Conservation (phyloP, 2,888 invertebrate species). For the Boloria euphrosyne region DNA sequence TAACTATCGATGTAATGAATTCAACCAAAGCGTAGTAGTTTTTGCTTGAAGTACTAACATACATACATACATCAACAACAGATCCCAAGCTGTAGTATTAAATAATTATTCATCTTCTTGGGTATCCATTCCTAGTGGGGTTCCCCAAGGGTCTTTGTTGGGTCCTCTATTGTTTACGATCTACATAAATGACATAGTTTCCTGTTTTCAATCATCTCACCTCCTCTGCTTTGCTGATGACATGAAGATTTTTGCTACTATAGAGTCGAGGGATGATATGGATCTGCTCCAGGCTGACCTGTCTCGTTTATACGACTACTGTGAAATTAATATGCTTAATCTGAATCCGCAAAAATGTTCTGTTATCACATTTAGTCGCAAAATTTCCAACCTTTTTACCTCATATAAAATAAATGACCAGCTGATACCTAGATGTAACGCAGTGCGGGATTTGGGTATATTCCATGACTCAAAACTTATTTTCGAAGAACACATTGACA, state of each 20-base stretch:
- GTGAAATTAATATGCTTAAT: conserved; percentile 27
- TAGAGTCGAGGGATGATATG: conserved; percentile 3
- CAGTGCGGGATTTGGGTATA: background rate
- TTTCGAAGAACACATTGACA: background rate
- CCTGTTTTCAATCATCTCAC: conserved; percentile 18
- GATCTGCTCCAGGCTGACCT: conserved; percentile 24
- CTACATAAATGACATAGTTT: conserved; percentile 11
- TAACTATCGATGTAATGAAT: too few species aligned
- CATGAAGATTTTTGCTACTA: conserved; percentile 25
- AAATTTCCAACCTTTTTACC: too few species aligned
- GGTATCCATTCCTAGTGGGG: conserved; percentile 7
- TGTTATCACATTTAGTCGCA: background rate
- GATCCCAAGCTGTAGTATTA: too few species aligned
- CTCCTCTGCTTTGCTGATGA: conserved; percentile 28
- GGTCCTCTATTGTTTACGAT: conserved; percentile 13
- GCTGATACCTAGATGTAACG: too few species aligned
- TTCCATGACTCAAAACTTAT: background rate
- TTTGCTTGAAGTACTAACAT: too few species aligned
- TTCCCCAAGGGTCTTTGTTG: conserved; percentile 11
- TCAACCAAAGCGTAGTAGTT: too few species aligned
- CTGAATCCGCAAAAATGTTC: conserved; percentile 34
- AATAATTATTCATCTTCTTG: too few species aligned
- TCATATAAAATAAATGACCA: too few species aligned
- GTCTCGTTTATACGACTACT: conserved; percentile 30
- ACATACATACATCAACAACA: too few species aligned